Conservation (phyloP, 2,113 vertebrate genomes). For the Larimichthys crocea region DNA sequence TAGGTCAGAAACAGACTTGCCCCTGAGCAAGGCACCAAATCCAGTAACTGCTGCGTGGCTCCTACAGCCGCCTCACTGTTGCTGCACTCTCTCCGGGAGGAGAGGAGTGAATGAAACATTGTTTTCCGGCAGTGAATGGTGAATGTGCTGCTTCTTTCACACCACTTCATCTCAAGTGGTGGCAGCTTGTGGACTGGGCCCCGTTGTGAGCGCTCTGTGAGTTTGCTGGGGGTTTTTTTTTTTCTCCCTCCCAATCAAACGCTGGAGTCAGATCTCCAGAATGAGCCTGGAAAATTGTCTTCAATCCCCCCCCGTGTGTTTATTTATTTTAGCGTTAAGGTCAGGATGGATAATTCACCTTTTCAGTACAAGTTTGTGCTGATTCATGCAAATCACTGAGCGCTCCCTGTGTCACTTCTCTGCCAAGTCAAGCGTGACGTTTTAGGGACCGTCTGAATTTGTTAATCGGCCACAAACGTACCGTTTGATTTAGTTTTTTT, state of each 20-base stretch:
- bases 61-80: constrained; percentile 31
- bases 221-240: constrained; percentile 37
- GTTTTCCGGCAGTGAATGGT: constrained; percentile 76
- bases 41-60: constrained; percentile 12
- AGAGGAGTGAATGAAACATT: constrained; percentile 76
- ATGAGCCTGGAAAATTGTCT: constrained; percentile 25
- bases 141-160: constrained; percentile 78
- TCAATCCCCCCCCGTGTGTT: neutral
- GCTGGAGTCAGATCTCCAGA: constrained; percentile 41
- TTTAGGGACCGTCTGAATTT: constrained; percentile 18
- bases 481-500: neutral
- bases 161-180: constrained; percentile 80
- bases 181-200: constrained; percentile 69
- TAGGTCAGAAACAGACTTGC: neutral
- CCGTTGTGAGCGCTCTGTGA: constrained; percentile 46
- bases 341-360: neutral
- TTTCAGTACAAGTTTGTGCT: neutral
- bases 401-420: neutral
- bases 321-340: constrained; percentile 28
- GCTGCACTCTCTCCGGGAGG: constrained; percentile 36
- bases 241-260: constrained; percentile 30
- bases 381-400: neutral
- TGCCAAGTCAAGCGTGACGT: neutral
- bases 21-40: constrained; percentile 65
- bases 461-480: neutral